Base-by-base conservation (phyloP, 2,113 vertebrate species). In the Xerus inauris region DNA sequence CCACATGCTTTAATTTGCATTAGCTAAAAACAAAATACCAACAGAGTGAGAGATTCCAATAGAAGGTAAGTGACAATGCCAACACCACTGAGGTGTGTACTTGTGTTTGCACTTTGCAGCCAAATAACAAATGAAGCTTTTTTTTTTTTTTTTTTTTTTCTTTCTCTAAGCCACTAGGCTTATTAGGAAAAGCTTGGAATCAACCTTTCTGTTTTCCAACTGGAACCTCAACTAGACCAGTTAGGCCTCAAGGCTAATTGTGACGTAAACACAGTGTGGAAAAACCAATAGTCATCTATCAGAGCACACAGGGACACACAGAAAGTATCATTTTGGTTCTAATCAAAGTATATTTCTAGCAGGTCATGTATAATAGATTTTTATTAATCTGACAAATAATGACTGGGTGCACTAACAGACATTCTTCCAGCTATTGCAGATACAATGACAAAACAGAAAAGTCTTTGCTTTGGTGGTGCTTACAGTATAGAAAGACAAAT, bases 241-340 rank as follows among this genome's bases (percentile, higher is more conserved):
- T 26, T 51, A 57, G 62, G 42, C 54, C 42, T 51, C 35, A 14
- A 89, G 49, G 54, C 54, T 57, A 57, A 57, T 57, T 57, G 54
- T 57, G 54, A 57, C 20, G 22, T 20, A 57, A 8, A 5, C 35
- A 76, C 32, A 47, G 59, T n/a, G 49, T 16, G 24, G 38, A 47
- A 84, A 94, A 94, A 89, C 38, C 79, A 47, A 38, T 5, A 28
- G n/a, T 75, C 79, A 89, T 65, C 75, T 69, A 47, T 89, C 49
- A 83, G 64, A 59, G 57, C n/a, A 73, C 67, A 54, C 7, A 47
- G 3, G 62, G 62, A 77, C 67, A 38, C 6, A 45, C 1, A 69
- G 14, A 49, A 69, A 35, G 49, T 26, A 77, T 40, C 62, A 49
- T 10, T 84, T 40, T 75, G 28, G 59, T 8, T 3, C n/a, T 76